Conservation (phyloP, 2,797 vertebrate genomes). For the Diplodus puntazzo region DNA sequence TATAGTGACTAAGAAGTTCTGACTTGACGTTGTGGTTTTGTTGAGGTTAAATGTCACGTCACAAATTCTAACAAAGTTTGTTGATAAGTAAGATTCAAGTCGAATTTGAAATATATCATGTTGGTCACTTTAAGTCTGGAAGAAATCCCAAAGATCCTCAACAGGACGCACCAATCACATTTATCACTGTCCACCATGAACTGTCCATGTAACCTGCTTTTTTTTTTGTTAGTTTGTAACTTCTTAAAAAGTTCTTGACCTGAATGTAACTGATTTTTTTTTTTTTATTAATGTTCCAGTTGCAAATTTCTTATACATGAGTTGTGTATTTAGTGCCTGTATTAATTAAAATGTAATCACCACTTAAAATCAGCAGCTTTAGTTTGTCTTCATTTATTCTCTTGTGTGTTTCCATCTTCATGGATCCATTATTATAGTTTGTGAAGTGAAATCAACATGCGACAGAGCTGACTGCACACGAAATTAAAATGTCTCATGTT, state of each 20-base stretch:
- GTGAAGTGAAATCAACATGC: neutral
- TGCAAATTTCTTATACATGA: constrained; percentile 16
- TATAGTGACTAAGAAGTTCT: neutral
- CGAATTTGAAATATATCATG: neutral
- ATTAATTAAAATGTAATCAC: constrained; percentile 41
- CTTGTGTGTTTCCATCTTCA: neutral
- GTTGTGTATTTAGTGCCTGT: constrained; percentile 35
- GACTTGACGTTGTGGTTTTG: neutral
- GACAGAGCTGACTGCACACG: too few relatives aligned
- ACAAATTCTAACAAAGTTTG: neutral
- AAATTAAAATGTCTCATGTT: too few relatives aligned
- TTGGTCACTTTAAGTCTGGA: neutral
- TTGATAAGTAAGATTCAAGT: neutral
- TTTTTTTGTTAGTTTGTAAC: neutral
- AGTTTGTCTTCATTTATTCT: neutral
- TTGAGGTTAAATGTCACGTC: too few relatives aligned
- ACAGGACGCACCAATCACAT: neutral
- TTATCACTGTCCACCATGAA: neutral
- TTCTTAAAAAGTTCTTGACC: neutral
- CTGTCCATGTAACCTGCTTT: neutral
- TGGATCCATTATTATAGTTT: too few relatives aligned
- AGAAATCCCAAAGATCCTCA: neutral
- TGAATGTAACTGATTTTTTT: constrained; percentile 26
- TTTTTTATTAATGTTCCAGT: constrained; percentile 7
- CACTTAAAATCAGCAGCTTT: constrained; percentile 14